phyloP scores from a whole-genome alignment of 2,888 invertebrate genomes.

The Brachypterus glaber region DNA sequence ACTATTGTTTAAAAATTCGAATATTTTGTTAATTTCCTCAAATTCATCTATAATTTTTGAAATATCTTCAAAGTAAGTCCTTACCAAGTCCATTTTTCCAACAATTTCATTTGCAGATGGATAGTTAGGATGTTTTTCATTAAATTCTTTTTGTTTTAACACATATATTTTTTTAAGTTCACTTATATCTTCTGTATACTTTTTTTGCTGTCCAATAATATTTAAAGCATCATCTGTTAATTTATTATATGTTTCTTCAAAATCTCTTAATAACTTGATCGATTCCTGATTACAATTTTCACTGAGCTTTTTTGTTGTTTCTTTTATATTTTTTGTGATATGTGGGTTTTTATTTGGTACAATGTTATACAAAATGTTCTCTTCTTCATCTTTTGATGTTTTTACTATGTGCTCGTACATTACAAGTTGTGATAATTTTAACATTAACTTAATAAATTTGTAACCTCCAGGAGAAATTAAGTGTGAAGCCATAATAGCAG shows the following conservation, averaged over 20 bases:
- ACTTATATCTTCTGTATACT: constrained; percentile 18
- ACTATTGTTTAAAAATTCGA: constrained; percentile 20
- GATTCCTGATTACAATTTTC: not conserved
- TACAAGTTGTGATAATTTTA: constrained; percentile 35
- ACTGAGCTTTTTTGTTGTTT: not conserved
- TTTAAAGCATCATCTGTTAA: constrained; percentile 19
- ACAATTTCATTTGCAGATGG: constrained; percentile 18
- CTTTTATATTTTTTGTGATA: constrained; percentile 20
- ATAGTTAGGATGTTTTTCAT: constrained; percentile 16
- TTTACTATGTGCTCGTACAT: constrained; percentile 26
- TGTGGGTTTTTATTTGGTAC: constrained; percentile 17
- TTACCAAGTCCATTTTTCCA: constrained; percentile 20
- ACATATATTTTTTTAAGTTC: constrained; percentile 14
- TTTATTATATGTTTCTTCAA: constrained; percentile 18
- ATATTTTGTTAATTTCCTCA: constrained; percentile 13
- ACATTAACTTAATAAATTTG: constrained; percentile 33
- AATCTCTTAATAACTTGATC: constrained; percentile 18
- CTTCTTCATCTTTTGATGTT: constrained; percentile 14
- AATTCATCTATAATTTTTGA: constrained; percentile 21
- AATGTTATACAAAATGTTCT: constrained; percentile 11
- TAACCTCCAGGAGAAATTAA: constrained; percentile 36
- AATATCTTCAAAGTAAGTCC: constrained; percentile 19
- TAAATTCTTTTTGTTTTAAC: constrained; percentile 15
- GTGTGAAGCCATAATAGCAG: constrained; percentile 32
- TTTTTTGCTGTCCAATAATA: constrained; percentile 17